Percentiles rank a stretch among this genome's conserved stretches.
phyloP scores from a whole-genome alignment of 2,113 vertebrate species.

The Pimephales promelas region DNA sequence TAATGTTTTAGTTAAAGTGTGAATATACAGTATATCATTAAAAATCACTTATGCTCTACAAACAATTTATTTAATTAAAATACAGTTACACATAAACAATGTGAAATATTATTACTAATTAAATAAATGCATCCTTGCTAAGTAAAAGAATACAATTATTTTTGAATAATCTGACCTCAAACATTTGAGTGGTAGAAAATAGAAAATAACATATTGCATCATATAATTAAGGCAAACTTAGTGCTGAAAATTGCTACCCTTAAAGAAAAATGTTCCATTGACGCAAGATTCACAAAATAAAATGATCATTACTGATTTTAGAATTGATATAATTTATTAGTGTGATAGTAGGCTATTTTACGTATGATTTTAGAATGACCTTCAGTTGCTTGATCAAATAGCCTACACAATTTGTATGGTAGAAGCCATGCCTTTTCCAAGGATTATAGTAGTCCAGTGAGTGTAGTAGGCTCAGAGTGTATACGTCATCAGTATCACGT shows the following conservation, averaged over 20 bases:
- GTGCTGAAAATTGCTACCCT: not conserved
- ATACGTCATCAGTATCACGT: constrained; percentile 55
- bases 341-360: not conserved
- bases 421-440: not conserved
- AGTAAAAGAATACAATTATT: not conserved
- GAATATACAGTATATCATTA: too few species aligned
- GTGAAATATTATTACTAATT: too few species aligned
- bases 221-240: not conserved
- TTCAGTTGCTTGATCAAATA: not conserved
- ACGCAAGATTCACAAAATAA: not conserved
- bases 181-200: not conserved
- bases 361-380: not conserved
- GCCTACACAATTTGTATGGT: not conserved
- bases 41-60: too few species aligned
- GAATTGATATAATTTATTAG: not conserved
- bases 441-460: constrained; percentile 3
- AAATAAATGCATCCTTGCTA: not conserved
- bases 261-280: not conserved
- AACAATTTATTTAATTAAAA: too few species aligned
- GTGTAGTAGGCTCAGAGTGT: not conserved
- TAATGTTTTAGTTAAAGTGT: too few species aligned
- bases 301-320: not conserved
- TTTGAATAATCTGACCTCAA: not conserved
- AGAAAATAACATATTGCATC: not conserved
- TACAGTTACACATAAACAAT: too few species aligned